Evolutionary conservation across 2,888 invertebrate species (phyloP), one percentile per base, ranked within the genome.

Genomic region (Parnassius smintheus): DNA sequence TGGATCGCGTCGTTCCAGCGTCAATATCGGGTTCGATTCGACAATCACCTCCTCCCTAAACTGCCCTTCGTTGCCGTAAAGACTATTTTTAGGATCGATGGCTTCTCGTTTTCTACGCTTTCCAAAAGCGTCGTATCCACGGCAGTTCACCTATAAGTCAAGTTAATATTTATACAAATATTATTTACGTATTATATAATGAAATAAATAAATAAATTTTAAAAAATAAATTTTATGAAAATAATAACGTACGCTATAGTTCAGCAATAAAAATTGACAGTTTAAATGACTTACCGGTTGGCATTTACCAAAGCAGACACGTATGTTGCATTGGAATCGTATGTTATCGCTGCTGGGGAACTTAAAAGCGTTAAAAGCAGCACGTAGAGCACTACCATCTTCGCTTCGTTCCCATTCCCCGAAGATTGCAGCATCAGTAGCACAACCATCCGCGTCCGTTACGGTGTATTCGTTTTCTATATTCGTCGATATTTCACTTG

Each of bases 281-380:
- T 66, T 65, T 45, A 35, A 18, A 45, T 57, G 50, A 60, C 95
- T 93, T 90, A 96, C 98, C 74, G 98, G 98, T 93, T 98, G 98
- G 83, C 98, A 98, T 89, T 95, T 96, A 82, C 98, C 98, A 80
- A 98, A 98, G 93, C 98, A 98, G 10, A 98, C 98, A 66, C 98
- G 94, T 75, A 98, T 97, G 83, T 98, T 98, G 84, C 98, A 98
- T 85, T 98, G 98, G 96, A 98, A 98, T 85, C 97, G 92, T 75
- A 98, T 97, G 78, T 97, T 98, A 78, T 98, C 98, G 77, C 97
- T 97, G 74, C 96, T 97, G 0, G 98, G 98, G 94, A 98, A 98
- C 81, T 98, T 98, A 85, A 98, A 98, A 2, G 98, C 98, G 81
- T 97, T 97, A 86, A 98, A 98, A 73, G 96, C 95, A 68, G 98